Conservation (phyloP, 2,113 vertebrate genomes). For the Vulpes lagopus region DNA sequence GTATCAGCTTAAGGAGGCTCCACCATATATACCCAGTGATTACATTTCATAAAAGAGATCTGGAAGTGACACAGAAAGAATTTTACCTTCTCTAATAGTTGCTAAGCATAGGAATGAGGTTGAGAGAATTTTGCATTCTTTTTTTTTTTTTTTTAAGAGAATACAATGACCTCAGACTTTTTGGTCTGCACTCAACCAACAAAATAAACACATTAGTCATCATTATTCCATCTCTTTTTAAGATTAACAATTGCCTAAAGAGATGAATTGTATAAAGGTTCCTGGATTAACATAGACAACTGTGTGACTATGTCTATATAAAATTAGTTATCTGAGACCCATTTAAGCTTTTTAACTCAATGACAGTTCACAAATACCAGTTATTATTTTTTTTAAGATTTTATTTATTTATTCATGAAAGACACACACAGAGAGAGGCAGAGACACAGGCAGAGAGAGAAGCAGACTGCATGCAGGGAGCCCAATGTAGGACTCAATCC, state of each 20-base stretch:
- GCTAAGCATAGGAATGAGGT: constrained; percentile 22
- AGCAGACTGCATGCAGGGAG: too few species aligned
- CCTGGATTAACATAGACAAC: not conserved
- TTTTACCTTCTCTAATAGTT: constrained; percentile 45
- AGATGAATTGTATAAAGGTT: not conserved
- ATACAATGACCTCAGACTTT: constrained; percentile 49
- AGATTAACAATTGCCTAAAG: constrained; percentile 55
- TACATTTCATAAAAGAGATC: constrained; percentile 61
- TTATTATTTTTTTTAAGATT: not conserved
- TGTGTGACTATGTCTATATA: not conserved
- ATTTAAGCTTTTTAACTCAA: constrained; percentile 32
- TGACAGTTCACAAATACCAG: constrained; percentile 45
- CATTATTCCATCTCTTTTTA: constrained; percentile 13
- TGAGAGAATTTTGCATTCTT: constrained; percentile 15
- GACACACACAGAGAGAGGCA: too few species aligned
- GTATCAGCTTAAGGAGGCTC: constrained; percentile 44
- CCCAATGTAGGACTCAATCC: too few species aligned
- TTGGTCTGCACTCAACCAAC: not conserved
- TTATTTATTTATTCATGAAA: too few species aligned
- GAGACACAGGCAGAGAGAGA: too few species aligned
- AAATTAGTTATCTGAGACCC: constrained; percentile 21
- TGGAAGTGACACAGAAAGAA: not conserved
- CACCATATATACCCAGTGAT: constrained; percentile 2
- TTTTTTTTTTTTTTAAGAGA: constrained; percentile 53
- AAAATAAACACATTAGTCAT: constrained; percentile 63